Percentiles rank a stretch among this genome's conserved stretches.
These are phyloP conservation scores for Canis aureus DNA, from an alignment of 2,113 vertebrate genomes.

Conservation along the genomic window DNA sequence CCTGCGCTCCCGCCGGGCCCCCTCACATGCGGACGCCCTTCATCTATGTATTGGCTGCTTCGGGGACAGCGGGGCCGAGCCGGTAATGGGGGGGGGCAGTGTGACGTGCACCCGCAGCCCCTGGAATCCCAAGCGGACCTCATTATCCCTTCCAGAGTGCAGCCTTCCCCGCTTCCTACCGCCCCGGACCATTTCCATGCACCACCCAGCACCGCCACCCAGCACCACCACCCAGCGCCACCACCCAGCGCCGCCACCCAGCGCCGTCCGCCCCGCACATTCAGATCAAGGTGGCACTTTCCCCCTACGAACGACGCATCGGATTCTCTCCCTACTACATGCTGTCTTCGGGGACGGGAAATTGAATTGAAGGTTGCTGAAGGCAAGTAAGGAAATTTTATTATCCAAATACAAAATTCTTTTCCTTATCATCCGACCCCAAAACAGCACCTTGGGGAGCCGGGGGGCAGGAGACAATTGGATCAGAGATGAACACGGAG, in stretches of 20 bases:
- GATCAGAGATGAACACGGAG: constrained; percentile 88
- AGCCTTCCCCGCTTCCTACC: too few species aligned
- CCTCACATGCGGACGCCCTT: too few species aligned
- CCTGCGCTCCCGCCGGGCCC: too few species aligned
- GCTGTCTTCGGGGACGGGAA: constrained; percentile 87
- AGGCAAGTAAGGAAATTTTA: constrained; percentile 90
- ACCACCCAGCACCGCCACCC: constrained; percentile 83
- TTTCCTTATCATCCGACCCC: constrained; percentile 88
- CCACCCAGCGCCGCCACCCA: constrained; percentile 83
- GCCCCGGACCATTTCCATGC: constrained; percentile 81
- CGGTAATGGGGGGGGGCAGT: rapidly evolving
- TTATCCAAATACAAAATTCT: constrained; percentile 89
- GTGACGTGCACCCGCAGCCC: too few species aligned
- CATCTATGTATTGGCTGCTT: too few species aligned
- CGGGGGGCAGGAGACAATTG: constrained; percentile 87
- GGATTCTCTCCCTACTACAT: constrained; percentile 88
- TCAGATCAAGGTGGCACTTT: constrained; percentile 90
- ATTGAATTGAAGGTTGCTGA: constrained; percentile 89
- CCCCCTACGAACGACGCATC: constrained; percentile 89
- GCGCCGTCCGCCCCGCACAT: constrained; percentile 87
- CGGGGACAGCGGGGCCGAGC: too few species aligned
- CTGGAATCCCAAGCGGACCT: too few species aligned
- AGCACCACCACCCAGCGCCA: constrained; percentile 85
- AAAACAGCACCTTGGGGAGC: constrained; percentile 85
- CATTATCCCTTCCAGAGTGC: too few species aligned